Conservation (phyloP, 2,113 vertebrate genomes). For the Oreocharis arfaki region DNA sequence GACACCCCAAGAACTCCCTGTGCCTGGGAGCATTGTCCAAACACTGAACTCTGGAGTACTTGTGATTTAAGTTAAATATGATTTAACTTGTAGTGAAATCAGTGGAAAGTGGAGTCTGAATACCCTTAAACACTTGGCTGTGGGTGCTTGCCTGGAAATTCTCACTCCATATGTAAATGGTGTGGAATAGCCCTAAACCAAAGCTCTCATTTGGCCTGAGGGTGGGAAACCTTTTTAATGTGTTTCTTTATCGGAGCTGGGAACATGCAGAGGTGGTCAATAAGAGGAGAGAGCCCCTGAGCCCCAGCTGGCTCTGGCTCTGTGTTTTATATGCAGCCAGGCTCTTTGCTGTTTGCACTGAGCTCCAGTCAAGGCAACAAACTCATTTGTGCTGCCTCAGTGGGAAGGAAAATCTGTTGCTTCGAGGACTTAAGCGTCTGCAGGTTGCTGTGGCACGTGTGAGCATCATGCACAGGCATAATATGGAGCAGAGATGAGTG, state of each 20-base stretch:
- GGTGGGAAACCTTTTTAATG: neutral
- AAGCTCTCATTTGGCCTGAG: neutral
- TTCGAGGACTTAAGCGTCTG: neutral
- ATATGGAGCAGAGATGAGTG: neutral
- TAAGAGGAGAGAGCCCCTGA: neutral
- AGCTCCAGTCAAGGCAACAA: neutral
- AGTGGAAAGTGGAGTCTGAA: neutral
- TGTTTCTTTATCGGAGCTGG: neutral
- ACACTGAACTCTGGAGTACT: neutral
- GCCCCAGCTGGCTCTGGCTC: neutral
- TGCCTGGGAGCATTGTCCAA: neutral
- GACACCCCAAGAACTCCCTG: neutral
- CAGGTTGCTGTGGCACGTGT: neutral
- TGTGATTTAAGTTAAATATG: neutral
- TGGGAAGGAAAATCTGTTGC: neutral
- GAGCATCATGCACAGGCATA: neutral
- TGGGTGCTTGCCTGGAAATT: neutral
- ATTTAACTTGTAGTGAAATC: neutral
- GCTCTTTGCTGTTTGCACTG: neutral
- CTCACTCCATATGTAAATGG: neutral
- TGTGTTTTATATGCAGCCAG: neutral
- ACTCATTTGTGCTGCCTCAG: neutral
- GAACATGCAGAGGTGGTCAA: neutral
- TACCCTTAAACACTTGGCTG: neutral
- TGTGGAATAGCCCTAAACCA: neutral